A percentile compares a stretch with the other conserved stretches of the same genome.
phyloP scores from a whole-genome alignment of 2,113 vertebrate genomes.

The Panthera leo region DNA sequence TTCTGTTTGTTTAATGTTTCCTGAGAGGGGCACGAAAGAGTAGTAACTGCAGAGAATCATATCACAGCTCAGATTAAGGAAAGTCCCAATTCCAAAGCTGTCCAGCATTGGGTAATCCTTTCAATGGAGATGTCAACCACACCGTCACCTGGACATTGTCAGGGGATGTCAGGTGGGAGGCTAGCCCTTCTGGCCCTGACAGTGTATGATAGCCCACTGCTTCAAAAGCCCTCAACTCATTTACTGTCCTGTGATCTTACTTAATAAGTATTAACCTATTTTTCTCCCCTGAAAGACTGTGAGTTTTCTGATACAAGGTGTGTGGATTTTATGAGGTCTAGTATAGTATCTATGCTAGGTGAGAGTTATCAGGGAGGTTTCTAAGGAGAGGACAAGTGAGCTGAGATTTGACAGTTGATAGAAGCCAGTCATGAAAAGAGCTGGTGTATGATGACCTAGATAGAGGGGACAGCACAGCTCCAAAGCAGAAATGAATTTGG shows the following conservation, averaged over 20 bases:
- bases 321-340: background rate
- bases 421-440: background rate
- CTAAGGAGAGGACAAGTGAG: background rate
- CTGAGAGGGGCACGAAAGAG: background rate
- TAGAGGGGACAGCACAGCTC: background rate
- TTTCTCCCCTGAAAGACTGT: background rate
- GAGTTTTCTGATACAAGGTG: conserved; percentile 5
- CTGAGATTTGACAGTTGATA: background rate
- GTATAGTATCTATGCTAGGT: background rate
- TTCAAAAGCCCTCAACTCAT: background rate
- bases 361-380: background rate
- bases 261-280: background rate
- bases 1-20: background rate
- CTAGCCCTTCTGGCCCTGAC: background rate
- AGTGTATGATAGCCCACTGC: background rate
- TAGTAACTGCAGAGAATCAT: background rate
- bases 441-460: background rate
- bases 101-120: background rate
- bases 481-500: conserved; percentile 17
- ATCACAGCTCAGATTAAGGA: background rate
- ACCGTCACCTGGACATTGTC: background rate
- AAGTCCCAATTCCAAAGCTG: background rate
- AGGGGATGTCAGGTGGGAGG: background rate
- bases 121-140: background rate
- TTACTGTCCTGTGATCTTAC: background rate